Conservation (phyloP, 2,888 invertebrate genomes). For the Cheilosia scutellata region DNA sequence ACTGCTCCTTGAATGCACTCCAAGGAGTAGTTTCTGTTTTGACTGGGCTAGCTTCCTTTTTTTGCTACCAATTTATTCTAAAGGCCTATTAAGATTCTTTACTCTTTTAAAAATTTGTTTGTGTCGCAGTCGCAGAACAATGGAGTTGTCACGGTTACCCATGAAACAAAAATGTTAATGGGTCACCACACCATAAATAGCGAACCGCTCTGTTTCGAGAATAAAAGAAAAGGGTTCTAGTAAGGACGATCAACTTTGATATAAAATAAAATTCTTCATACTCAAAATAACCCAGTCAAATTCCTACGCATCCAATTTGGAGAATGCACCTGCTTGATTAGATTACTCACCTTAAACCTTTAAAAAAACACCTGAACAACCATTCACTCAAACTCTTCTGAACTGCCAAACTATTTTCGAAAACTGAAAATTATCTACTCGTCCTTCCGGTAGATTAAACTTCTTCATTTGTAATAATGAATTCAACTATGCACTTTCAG, state of each 20-base stretch:
- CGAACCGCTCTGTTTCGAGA: too few relatives aligned
- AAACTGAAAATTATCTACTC: slow-evolving; percentile 29
- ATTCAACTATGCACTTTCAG: too few relatives aligned
- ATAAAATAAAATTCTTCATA: not conserved
- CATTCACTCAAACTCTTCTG: not conserved
- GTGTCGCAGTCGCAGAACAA: slow-evolving; percentile 14
- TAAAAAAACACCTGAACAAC: not conserved
- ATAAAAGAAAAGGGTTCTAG: too few relatives aligned
- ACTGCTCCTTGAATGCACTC: not conserved
- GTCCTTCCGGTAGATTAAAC: slow-evolving; percentile 64
- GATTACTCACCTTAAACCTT: not conserved
- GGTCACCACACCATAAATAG: too few relatives aligned
- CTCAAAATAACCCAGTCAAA: too few relatives aligned
- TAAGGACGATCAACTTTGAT: too few relatives aligned
- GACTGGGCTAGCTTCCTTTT: not conserved
- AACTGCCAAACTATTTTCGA: slow-evolving; percentile 41
- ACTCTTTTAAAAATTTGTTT: not conserved
- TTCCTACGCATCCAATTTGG: too few relatives aligned
- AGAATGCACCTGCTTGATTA: not conserved
- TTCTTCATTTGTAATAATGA: slow-evolving; percentile 59
- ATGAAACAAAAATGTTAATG: too few relatives aligned
- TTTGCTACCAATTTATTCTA: slow-evolving; percentile 17
- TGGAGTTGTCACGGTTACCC: not conserved
- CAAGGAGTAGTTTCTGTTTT: too few relatives aligned
- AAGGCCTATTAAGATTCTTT: slow-evolving; percentile 28